phyloP scores from a whole-genome alignment of 2,113 vertebrate species.

The Picathartes gymnocephalus region DNA sequence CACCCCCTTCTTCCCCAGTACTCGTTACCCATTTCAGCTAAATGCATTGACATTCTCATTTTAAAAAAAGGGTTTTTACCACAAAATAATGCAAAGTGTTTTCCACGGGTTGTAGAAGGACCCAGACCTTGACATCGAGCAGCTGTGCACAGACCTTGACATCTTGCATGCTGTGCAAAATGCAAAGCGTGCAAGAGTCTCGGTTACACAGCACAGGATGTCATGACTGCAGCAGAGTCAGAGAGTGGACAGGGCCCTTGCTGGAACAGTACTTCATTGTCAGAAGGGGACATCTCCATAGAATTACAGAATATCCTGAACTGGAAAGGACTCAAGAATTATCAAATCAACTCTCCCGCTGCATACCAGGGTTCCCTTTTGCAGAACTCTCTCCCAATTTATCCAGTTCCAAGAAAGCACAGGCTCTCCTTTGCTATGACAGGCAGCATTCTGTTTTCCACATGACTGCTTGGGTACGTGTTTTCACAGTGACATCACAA shows the following conservation, averaged over 20 bases:
- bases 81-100: conserved; percentile 61
- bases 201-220: not conserved
- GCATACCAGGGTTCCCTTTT: not conserved
- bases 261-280: not conserved
- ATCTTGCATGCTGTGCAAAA: conserved; percentile 53
- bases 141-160: conserved; percentile 56
- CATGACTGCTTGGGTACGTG: not conserved
- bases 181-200: conserved; percentile 22
- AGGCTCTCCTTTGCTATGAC: not conserved
- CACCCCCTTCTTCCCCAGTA: not conserved
- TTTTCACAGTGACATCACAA: not conserved
- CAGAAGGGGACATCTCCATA: not conserved
- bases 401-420: not conserved
- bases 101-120: conserved; percentile 63
- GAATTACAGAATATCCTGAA: not conserved
- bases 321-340: not conserved
- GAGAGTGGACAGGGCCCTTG: not conserved
- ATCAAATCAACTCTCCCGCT: not conserved
- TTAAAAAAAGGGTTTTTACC: conserved; percentile 20
- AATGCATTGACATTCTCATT: not conserved
- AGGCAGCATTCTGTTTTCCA: not conserved
- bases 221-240: not conserved
- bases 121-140: conserved; percentile 26
- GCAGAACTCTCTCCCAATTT: not conserved
- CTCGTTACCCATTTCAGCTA: conserved; percentile 31